phyloP scores from a whole-genome alignment of 2,797 vertebrate species.

The Peromyscus eremicus region DNA sequence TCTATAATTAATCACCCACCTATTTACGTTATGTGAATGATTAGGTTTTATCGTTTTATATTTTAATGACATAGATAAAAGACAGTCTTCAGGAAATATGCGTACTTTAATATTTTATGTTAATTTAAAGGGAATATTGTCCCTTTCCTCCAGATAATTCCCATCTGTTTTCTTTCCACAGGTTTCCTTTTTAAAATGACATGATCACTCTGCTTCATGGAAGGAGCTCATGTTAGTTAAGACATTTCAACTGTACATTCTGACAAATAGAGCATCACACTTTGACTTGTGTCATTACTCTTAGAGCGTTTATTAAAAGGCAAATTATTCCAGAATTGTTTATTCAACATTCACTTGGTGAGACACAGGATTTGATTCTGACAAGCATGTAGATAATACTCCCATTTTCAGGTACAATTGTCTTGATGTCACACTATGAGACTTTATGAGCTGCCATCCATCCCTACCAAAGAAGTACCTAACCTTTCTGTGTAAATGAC shows the following conservation, averaged over 20 bases:
- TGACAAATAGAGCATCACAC: background rate
- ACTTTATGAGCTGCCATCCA: background rate
- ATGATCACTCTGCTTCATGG: background rate
- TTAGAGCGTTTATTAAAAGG: background rate
- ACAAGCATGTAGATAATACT: background rate
- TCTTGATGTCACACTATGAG: background rate
- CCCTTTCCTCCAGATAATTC: background rate
- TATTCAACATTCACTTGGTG: rapidly evolving
- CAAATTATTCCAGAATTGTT: background rate
- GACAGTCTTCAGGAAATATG: background rate
- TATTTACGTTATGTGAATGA: background rate
- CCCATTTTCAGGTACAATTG: background rate
- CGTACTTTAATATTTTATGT: background rate
- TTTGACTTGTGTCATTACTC: background rate
- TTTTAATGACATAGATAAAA: background rate
- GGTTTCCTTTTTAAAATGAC: background rate
- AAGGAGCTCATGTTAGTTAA: background rate
- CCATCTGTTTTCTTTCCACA: background rate
- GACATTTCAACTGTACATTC: background rate
- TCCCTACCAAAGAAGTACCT: background rate
- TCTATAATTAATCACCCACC: background rate
- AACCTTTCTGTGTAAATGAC: background rate
- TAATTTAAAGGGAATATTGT: background rate
- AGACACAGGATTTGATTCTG: background rate
- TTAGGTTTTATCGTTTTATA: background rate